Evolutionary conservation across 1,140 invertebrate species (phyloP), one percentile per base, ranked within the genome.

Genomic region (Trialeurodes vaporariorum): DNA sequence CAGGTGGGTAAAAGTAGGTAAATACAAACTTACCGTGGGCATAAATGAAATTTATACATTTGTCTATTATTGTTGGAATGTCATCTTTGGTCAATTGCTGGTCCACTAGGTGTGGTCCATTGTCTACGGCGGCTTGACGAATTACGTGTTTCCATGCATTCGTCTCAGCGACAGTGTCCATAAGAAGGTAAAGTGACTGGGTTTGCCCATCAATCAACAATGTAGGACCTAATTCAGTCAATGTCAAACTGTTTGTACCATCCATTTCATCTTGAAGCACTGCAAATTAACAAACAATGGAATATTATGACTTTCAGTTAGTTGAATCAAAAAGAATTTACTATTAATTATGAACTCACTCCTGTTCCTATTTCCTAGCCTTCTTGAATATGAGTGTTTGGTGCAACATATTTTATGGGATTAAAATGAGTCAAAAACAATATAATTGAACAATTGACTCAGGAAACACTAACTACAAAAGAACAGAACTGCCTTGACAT

Each of bases 41-140:
- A 71, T 90, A 91, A 67, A 95, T 86, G 73, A 93, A 94, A 73
- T 90, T 92, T 59, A 94, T 86, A 77, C 92, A 95, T 76, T 93
- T 94, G 71, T 94, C 91, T 1, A 96, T 88, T 66, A 95, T 86
- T 21, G 92, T 88, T 25, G 93, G 93, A 27, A 95, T 84, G 76
- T 93, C 85, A 69, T 93, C 89, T 71, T 87, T 85, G 5, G 91
- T 94, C 26, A 95, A 78, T 75, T 94, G 92, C 76, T 94, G 92
- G 71, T 94, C 88, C 59, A 86, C 82, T 61, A 96, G 79, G 2
- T 82, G 79, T 1, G 85, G 81, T 12, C 92, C 91, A 77, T 91
- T 92, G 70, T 86, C 85, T 63, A 88, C 84, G 0, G 90, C 87
- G 9, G 88, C 87, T 68, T 86, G 78, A 72, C 86, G 83, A 13